These are phyloP conservation scores for Scelioninae gen. 2 DNA, from an alignment of 2,888 invertebrate species.

Conservation along the genomic window DNA sequence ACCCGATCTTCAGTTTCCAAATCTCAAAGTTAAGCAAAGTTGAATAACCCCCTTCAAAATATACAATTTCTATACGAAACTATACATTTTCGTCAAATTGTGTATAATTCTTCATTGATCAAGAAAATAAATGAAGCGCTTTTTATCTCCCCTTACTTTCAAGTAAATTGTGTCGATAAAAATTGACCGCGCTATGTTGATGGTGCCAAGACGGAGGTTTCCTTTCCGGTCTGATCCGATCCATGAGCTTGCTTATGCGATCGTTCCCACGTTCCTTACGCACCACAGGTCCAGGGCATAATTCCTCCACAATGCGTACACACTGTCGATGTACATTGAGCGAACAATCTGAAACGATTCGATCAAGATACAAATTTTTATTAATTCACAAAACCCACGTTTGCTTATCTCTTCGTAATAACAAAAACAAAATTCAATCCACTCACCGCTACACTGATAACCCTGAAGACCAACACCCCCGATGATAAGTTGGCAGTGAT, in stretches of 20 bases:
- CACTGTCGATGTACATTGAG: constrained; percentile 91
- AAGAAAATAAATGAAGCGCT: too few relatives aligned
- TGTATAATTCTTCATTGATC: too few relatives aligned
- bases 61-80: too few relatives aligned
- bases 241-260: constrained; percentile 85
- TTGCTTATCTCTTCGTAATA: too few relatives aligned
- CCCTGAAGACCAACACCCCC: constrained; percentile 98
- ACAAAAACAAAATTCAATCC: too few relatives aligned
- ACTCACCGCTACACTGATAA: constrained; percentile 93
- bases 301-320: constrained; percentile 86
- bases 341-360: constrained; percentile 84
- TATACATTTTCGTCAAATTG: too few relatives aligned
- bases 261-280: constrained; percentile 81
- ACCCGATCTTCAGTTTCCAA: too few relatives aligned
- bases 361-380: constrained; percentile 12
- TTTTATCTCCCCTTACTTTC: constrained; percentile 31
- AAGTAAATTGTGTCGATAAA: constrained; percentile 61
- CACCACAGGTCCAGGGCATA: constrained; percentile 84
- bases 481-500: constrained; percentile 93
- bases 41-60: too few relatives aligned
- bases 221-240: constrained; percentile 78
- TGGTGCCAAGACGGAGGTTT: constrained; percentile 76
- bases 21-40: too few relatives aligned
- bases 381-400: too few relatives aligned
- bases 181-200: constrained; percentile 65